phyloP scores from a whole-genome alignment of 2,113 vertebrate species.

The Lonchura striata region DNA sequence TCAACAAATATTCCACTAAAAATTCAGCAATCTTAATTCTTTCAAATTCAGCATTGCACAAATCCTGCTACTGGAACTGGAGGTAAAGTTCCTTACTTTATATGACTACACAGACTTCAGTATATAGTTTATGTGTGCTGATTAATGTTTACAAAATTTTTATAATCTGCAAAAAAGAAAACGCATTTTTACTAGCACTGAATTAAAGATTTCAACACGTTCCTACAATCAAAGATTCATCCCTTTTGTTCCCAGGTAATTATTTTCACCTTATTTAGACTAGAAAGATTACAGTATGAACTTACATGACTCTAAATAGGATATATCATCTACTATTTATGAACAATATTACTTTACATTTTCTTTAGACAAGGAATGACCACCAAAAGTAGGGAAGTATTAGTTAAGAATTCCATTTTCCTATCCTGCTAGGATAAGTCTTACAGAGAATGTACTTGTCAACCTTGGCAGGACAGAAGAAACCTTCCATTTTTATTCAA shows the following conservation, averaged over 20 bases:
- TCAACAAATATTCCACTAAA: not conserved
- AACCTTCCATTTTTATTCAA: not conserved
- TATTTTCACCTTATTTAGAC: not conserved
- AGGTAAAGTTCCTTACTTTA: not conserved
- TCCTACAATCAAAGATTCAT: not conserved
- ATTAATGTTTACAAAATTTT: conserved; percentile 14
- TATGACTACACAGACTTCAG: not conserved
- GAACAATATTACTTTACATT: not conserved
- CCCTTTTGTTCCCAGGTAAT: not conserved
- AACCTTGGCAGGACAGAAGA: not conserved
- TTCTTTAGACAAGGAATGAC: not conserved
- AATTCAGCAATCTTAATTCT: not conserved
- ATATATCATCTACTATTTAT: not conserved
- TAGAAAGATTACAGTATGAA: not conserved
- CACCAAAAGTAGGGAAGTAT: not conserved
- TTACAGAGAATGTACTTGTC: not conserved
- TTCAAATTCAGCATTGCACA: not conserved
- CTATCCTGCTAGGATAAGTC: not conserved
- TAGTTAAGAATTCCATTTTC: not conserved
- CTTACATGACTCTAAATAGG: not conserved
- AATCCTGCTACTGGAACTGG: conserved; percentile 6
- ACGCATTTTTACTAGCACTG: not conserved
- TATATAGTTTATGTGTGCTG: not conserved
- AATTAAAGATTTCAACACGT: not conserved
- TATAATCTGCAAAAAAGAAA: not conserved